Evolutionary conservation across 2,888 invertebrate species (phyloP).

Genomic region (Cepaea hortensis): DNA sequence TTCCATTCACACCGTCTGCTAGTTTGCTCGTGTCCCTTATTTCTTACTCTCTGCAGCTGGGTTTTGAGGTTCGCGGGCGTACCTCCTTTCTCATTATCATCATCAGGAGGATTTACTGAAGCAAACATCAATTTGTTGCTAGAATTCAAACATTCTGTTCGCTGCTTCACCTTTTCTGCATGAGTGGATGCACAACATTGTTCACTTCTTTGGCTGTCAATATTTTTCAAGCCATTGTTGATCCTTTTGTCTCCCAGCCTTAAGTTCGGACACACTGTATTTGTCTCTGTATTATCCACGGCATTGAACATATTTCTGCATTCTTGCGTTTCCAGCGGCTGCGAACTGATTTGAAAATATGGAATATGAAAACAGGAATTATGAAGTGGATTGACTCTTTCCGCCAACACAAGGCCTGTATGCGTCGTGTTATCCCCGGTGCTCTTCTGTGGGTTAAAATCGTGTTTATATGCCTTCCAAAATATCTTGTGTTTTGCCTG

Average conservation of each 20-base stretch:
- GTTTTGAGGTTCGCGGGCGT: too few species aligned
- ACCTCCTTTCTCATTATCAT: neutral
- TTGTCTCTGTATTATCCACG: neutral
- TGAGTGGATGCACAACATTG: neutral
- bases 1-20: neutral
- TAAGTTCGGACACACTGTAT: neutral
- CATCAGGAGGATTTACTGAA: neutral
- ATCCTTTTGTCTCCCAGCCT: too few species aligned
- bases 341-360: neutral
- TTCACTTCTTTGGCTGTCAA: neutral
- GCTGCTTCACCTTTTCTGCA: neutral
- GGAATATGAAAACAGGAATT: neutral
- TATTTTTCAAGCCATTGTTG: neutral
- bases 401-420: neutral
- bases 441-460: neutral
- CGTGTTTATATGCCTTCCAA: neutral
- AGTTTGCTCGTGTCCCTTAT: neutral
- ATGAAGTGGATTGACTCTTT: neutral
- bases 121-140: neutral
- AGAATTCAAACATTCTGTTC: neutral
- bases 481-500: neutral
- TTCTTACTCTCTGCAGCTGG: neutral
- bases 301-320: neutral
- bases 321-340: neutral
- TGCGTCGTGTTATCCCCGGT: too few species aligned